Base-by-base conservation (phyloP, 2,888 invertebrate species). In the Chironomus riparius region DNA sequence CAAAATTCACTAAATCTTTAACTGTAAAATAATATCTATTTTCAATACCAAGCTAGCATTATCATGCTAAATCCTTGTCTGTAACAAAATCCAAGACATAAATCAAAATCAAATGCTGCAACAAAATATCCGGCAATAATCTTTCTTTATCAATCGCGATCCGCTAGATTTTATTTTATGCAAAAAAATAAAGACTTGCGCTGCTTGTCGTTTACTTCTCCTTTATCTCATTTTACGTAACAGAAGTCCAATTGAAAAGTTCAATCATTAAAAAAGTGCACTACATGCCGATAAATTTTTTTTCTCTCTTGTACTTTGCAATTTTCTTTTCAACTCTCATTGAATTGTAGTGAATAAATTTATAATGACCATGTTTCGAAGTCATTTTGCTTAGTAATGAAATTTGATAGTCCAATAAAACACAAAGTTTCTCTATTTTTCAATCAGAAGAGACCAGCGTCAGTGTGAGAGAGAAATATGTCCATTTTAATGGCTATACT, bases 371-470 rank as follows among this genome's bases (percentile, higher is more conserved):
- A 56, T 18, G 15, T 18, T 56, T 56, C 15, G 6, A 15, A 56
- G 56, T 56, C 56, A 15, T 56, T 56, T 56, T 65, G 65, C 24
- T 65, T 65, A 24, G 65, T 65, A 65, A 65, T 65, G 72, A 72
- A 72, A 72, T 72, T 72, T 72, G 72, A 72, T 72, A 56, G 72
- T 72, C 72, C 47, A 61, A 72, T 62, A 72, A 62, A 71, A 72
- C 15, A 71, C 71, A 61, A 28, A 61, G 62, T 72, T 28, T 72
- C 47, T 38, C 13, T 68, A 38, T 62, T 50, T n/a, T 62, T 47
- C 6, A 12, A 12, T 38, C n/a, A 47, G 13, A 24, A 18, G 18
- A 21, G 18, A 24, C n/a, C 21, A 24, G 65, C 4, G 65, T 65
- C 56, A 6, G n/a, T 38, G 56, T 56, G 4, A 56, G 18, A 56